Evolutionary conservation across 2,888 invertebrate species (phyloP), one percentile per base, ranked within the genome.

Genomic region (Dryobota labecula): DNA sequence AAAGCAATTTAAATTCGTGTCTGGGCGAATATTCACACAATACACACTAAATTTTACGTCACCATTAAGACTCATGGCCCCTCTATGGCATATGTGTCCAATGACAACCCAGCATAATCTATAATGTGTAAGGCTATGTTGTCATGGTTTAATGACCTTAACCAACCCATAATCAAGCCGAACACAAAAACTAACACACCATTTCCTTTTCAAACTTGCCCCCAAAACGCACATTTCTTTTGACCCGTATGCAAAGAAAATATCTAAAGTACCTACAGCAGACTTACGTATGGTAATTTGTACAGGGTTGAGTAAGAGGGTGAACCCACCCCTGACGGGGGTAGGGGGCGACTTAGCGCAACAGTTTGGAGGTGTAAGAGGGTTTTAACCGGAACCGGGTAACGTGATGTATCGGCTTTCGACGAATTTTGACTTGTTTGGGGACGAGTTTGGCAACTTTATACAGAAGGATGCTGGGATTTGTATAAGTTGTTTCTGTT

Each of bases 321-420:
- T 45, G 33, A 43, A 49, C 30, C 63, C 71, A 2, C 73, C 70
- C 60, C 60, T 18, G 15, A 15, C 2, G 30, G 20, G 24, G n/a
- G 5, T n/a, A 70, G n/a, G 15, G 63, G 38, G 63, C 65, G 77
- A 65, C 83, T 83, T 77, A 80, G 73, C 69, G 82, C 83, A 82
- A 83, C 84, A 84, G 84, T 82, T 84, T 69, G 77, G 41, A 54
- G 70, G 56, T 61, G 70, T 72, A 69, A 62, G 58, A 60, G 60
- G 68, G 72, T 68, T 68, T 60, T 58, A 27, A 73, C 33, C 61
- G 70, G 47, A 71, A 60, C 47, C 27, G 58, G 57, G 51, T 70
- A 73, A 57, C 70, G 65, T 82, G 74, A 66, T 66, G 74, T 73
- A 82, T 78, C 67, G 67, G 67, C 60, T 70, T 69, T 57, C 27